Conservation (phyloP, 2,888 invertebrate genomes). For the Melikaiella ostensackeni region DNA sequence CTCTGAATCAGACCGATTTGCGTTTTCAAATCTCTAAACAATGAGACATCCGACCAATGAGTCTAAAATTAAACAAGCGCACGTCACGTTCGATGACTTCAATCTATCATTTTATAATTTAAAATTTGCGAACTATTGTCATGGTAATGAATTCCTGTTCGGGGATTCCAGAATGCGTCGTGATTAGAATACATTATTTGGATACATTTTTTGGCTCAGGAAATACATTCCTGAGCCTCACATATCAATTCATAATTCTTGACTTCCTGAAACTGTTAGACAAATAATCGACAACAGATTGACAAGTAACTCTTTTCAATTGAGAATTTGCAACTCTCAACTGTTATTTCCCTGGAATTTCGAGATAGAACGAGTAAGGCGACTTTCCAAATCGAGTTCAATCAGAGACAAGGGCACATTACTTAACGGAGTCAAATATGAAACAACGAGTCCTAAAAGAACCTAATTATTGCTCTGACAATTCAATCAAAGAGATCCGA, state of each 20-base stretch:
- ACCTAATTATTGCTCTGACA: not conserved
- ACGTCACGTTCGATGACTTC: not conserved
- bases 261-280: not conserved
- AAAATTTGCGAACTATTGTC: not conserved
- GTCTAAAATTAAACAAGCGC: constrained; percentile 6
- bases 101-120: not conserved
- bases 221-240: not conserved
- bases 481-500: not conserved
- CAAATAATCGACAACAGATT: not conserved
- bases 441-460: not conserved
- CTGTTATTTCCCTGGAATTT: not conserved
- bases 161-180: not conserved
- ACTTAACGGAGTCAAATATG: not conserved
- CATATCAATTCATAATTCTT: constrained; percentile 14
- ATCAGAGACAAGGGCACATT: not conserved
- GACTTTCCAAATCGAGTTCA: not conserved
- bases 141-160: not conserved
- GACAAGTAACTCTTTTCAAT: not conserved
- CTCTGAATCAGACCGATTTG: constrained; percentile 2
- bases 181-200: not conserved
- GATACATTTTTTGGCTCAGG: not conserved
- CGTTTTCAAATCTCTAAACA: constrained; percentile 12
- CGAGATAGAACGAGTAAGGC: not conserved
- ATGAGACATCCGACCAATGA: not conserved
- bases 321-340: not conserved